These are phyloP conservation scores for Diabrotica balteata DNA, from an alignment of 2,888 invertebrate species.

Conservation along the genomic window DNA sequence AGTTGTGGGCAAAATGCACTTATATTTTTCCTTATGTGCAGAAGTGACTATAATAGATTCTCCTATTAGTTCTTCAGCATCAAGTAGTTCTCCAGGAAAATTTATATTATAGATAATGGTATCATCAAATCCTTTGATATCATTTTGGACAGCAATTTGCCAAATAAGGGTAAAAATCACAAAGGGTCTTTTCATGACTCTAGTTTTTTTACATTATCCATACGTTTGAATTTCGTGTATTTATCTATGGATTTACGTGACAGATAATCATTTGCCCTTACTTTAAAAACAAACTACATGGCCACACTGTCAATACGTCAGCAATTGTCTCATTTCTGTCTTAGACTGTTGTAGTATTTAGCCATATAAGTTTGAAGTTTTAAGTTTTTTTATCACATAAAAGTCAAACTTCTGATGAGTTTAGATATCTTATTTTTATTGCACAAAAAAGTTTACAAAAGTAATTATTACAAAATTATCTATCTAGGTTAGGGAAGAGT, in stretches of 20 bases:
- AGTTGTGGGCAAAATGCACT: slow-evolving; percentile 79
- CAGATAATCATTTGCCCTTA: neutral
- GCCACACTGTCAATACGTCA: no score
- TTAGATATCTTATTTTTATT: no score
- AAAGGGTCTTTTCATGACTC: slow-evolving; percentile 12
- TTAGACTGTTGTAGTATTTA: no score
- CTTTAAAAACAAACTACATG: slow-evolving; percentile 1
- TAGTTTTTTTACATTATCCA: slow-evolving; percentile 11
- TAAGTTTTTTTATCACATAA: no score
- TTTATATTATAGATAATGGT: slow-evolving; percentile 80
- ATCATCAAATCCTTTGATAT: slow-evolving; percentile 83
- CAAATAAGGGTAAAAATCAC: slow-evolving; percentile 16
- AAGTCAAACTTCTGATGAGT: no score
- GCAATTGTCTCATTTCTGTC: no score
- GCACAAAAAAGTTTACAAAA: no score
- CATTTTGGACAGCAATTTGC: slow-evolving; percentile 48
- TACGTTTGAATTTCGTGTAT: slow-evolving; percentile 7
- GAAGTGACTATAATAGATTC: slow-evolving; percentile 76
- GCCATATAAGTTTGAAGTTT: no score
- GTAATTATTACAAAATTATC: no score
- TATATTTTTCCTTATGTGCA: slow-evolving; percentile 81
- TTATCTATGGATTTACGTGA: slow-evolving; percentile 4
- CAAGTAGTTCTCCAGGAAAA: slow-evolving; percentile 69
- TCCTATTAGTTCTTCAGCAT: slow-evolving; percentile 53
- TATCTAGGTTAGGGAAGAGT: no score